Base-by-base conservation (phyloP, 1,140 invertebrate species). In the Pseudomyrmex dendroicus region DNA sequence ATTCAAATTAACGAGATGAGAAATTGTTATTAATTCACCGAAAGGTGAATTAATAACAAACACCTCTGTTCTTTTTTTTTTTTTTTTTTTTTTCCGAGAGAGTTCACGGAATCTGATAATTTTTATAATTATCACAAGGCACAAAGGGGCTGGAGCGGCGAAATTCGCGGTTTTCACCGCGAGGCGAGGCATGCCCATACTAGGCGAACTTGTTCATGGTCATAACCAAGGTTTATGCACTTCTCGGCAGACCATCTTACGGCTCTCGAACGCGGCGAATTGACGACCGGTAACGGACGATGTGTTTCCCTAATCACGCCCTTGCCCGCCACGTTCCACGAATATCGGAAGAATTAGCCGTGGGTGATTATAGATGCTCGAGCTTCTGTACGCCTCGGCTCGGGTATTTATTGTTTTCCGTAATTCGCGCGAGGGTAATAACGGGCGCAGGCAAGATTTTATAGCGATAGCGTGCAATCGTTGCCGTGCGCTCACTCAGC, bases 341-440 rank as follows among this genome's bases (percentile, higher is more conserved):
- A 82, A 82, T 82, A 82, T 82, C 68, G 78, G 59, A 62, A 59
- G 25, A 82, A 80, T 80, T 80, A 80, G 66, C 76, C 73, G 61
- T 64, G 73, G 61, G 73, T 76, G 73, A 76, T 76, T 76, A 76
- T 64, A 76, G 61, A 64, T 62, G 72, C 72, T 17, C 57, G 72
- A 20, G 56, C 4, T 59, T 59, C 35, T 15, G 54, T n/a, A 15
- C 54, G 54, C 35, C 35, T 17, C 61, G 61, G 22, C 61, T 63
- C 20, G 22, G 54, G 50, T 67, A 77, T 77, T 77, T 77, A 77
- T 77, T 77, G 63, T 77, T 67, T 67, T 77, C 62, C 74, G 35
- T 77, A 77, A 77, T 77, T 77, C 63, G 52, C 63, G 63, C 50
- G n/a, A 59, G 64, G 25, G 35, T 35, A 35, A 35, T 77, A 77